phyloP scores from a whole-genome alignment of 2,888 invertebrate species.

The Nebria salina region DNA sequence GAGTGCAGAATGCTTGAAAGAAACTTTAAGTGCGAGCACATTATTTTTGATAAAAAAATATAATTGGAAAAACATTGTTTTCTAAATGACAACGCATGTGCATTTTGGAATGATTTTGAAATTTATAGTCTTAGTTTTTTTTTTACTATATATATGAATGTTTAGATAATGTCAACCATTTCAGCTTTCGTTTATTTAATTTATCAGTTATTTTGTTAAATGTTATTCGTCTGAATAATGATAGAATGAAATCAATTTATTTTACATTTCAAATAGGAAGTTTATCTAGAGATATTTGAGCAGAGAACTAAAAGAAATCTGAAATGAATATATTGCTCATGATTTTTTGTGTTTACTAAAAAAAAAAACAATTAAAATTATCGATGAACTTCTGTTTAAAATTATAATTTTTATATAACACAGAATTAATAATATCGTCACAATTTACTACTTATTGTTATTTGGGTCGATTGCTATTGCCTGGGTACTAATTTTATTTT shows the following conservation, averaged over 20 bases:
- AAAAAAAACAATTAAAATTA: conserved; percentile 15
- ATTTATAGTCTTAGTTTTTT: conserved; percentile 29
- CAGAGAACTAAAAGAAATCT: conserved; percentile 39
- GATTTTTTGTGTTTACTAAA: conserved; percentile 32
- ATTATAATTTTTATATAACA: conserved; percentile 22
- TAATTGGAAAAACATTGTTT: conserved; percentile 24
- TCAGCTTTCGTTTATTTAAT: conserved; percentile 42
- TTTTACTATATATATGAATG: conserved; percentile 16
- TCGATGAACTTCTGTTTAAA: conserved; percentile 17
- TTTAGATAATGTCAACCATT: conserved; percentile 41
- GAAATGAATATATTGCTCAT: conserved; percentile 38
- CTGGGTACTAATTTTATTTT: conserved; percentile 41
- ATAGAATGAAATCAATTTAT: conserved; percentile 17
- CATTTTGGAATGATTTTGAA: conserved; percentile 40
- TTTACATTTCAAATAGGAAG: conserved; percentile 11
- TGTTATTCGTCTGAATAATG: background rate
- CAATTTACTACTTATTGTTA: conserved; percentile 24
- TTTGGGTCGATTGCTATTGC: background rate
- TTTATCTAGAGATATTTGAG: conserved; percentile 4
- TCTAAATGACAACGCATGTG: conserved; percentile 40
- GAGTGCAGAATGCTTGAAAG: conserved; percentile 29
- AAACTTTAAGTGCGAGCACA: conserved; percentile 23
- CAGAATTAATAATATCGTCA: conserved; percentile 31
- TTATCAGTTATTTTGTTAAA: conserved; percentile 9
- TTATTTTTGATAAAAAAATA: background rate